Percentiles rank a stretch among this genome's conserved stretches.
These are phyloP conservation scores for Drosophila biarmipes DNA, from an alignment of 1,140 invertebrate genomes.

Conservation along the genomic window DNA sequence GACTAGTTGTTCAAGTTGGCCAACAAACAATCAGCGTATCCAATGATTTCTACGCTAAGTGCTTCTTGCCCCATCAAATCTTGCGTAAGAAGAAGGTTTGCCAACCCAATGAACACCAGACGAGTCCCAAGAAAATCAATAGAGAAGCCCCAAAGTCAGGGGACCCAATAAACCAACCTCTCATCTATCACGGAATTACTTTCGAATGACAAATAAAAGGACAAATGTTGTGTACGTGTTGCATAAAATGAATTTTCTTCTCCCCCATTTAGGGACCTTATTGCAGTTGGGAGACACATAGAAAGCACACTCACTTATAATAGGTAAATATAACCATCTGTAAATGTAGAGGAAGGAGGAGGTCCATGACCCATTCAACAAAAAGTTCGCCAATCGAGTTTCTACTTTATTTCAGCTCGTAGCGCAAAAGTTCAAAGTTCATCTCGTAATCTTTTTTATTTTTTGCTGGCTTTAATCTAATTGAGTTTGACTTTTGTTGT, in stretches of 20 bases:
- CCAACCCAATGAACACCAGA: conserved; percentile 7
- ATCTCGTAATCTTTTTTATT: conserved; percentile 17
- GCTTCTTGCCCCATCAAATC: conserved; percentile 27
- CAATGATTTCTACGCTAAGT: conserved; percentile 23
- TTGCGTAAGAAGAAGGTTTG: conserved; percentile 24
- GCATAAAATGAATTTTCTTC: conserved; percentile 32
- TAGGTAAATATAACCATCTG: no score
- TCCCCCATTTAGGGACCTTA: neutral
- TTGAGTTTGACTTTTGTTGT: conserved; percentile 75
- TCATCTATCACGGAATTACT: conserved; percentile 23
- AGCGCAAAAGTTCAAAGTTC: conserved; percentile 39
- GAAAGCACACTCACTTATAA: neutral
- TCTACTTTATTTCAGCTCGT: conserved; percentile 6
- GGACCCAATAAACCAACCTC: conserved; percentile 34
- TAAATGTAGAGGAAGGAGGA: no score
- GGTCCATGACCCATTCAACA: no score
- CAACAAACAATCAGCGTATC: conserved; percentile 7
- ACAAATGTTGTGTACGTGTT: conserved; percentile 57
- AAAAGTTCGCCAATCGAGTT: neutral
- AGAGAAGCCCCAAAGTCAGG: conserved; percentile 2
- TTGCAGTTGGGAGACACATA: neutral
- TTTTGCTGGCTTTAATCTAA: conserved; percentile 46
- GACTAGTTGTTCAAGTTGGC: conserved; percentile 4
- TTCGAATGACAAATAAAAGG: conserved; percentile 19
- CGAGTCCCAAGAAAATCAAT: conserved; percentile 29